Percentiles rank a stretch among this genome's conserved stretches.
These are phyloP conservation scores for Sisor rabdophorus DNA, from an alignment of 2,113 vertebrate species.

Conservation along the genomic window DNA sequence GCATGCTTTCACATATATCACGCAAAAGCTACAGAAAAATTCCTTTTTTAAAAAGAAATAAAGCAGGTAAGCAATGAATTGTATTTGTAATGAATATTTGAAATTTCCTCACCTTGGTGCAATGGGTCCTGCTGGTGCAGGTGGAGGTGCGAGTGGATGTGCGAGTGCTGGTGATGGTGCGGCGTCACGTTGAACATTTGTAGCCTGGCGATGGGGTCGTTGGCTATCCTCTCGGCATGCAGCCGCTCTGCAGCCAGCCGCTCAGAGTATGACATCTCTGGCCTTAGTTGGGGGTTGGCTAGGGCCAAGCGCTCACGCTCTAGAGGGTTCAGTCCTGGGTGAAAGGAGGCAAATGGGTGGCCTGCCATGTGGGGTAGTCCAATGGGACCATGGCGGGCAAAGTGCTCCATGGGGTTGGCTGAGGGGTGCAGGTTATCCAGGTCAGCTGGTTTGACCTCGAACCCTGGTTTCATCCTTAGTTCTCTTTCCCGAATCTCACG, in stretches of 20 bases:
- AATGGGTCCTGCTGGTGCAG: conserved; percentile 97
- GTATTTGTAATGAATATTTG: neutral
- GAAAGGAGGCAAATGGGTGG: conserved; percentile 92
- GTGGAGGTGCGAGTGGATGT: conserved; percentile 98
- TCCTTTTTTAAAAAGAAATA: neutral
- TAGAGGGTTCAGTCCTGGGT: conserved; percentile 89
- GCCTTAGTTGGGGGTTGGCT: conserved; percentile 86
- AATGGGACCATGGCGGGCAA: conserved; percentile 91
- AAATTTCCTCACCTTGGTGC: conserved; percentile 86
- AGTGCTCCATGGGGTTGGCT: conserved; percentile 98
- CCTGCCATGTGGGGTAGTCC: conserved; percentile 85
- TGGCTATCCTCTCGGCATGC: conserved; percentile 93
- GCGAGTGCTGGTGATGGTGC: conserved; percentile 97
- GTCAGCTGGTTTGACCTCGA: conserved; percentile 96
- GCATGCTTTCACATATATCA: neutral
- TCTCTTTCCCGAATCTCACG: conserved; percentile 90
- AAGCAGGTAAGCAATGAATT: neutral
- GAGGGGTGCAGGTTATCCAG: conserved; percentile 89
- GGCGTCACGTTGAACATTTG: conserved; percentile 99
- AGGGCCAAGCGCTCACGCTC: conserved; percentile 93
- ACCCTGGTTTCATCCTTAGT: conserved; percentile 95
- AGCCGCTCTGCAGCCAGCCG: conserved; percentile 92
- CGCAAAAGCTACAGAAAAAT: neutral
- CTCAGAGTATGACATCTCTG: conserved; percentile 96
- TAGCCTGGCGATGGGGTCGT: conserved; percentile 90